Percentiles rank a stretch among this genome's conserved stretches.
phyloP scores from a whole-genome alignment of 2,888 invertebrate genomes.

The Tenthredo mesomela region DNA sequence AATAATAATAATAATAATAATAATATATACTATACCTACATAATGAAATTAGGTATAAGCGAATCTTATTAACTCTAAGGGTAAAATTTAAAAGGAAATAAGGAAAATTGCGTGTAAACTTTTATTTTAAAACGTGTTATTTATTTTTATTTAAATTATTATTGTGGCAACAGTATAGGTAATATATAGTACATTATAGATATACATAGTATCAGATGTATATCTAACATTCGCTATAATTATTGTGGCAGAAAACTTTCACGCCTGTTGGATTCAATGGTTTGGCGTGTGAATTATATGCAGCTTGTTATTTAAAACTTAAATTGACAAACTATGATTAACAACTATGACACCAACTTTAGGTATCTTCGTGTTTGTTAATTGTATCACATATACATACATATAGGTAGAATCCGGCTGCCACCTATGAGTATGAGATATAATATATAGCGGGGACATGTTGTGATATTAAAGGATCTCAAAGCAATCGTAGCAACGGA shows the following conservation, averaged over 20 bases:
- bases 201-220: background rate
- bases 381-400: background rate
- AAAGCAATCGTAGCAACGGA: slow-evolving; percentile 68
- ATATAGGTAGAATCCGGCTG: slow-evolving; percentile 21
- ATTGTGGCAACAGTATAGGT: slow-evolving; percentile 44
- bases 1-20: slow-evolving; percentile 61
- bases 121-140: slow-evolving; percentile 52
- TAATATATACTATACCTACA: slow-evolving; percentile 59
- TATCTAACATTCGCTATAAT: background rate
- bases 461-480: slow-evolving; percentile 73
- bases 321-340: slow-evolving; percentile 9
- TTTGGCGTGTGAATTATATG: background rate
- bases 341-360: slow-evolving; percentile 9
- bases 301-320: background rate
- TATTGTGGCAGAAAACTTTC: slow-evolving; percentile 22
- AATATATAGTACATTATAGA: background rate
- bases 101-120: slow-evolving; percentile 38
- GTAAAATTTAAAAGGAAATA: slow-evolving; percentile 46
- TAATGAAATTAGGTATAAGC: slow-evolving; percentile 47
- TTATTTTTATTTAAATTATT: slow-evolving; percentile 53
- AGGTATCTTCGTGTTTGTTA: background rate
- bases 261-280: slow-evolving; percentile 36
- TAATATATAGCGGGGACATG: slow-evolving; percentile 59
- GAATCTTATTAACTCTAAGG: slow-evolving; percentile 57
- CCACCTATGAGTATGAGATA: slow-evolving; percentile 34